These are phyloP conservation scores for Disparrhopalites patrizii DNA, from an alignment of 2,888 invertebrate species.

Conservation along the genomic window DNA sequence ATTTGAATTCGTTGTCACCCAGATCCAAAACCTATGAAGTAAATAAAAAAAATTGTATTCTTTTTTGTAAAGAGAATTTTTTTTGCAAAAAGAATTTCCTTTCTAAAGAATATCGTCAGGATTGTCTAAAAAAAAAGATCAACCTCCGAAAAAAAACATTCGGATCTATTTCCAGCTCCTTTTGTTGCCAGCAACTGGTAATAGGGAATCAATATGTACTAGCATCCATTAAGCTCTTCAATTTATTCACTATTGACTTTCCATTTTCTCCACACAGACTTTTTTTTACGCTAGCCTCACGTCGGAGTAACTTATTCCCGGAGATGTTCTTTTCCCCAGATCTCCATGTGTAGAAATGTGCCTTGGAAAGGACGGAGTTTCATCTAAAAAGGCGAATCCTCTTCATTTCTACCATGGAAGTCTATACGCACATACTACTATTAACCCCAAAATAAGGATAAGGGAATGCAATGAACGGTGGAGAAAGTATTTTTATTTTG, in stretches of 20 bases:
- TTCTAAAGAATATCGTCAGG: background rate
- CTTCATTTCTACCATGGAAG: too few relatives aligned
- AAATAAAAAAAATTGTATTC: constrained; percentile 9
- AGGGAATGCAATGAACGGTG: too few relatives aligned
- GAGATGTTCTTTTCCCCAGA: too few relatives aligned
- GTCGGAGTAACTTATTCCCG: too few relatives aligned
- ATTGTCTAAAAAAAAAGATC: background rate
- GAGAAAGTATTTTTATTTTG: too few relatives aligned
- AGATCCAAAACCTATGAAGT: constrained; percentile 59
- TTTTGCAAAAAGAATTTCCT: background rate
- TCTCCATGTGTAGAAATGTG: too few relatives aligned
- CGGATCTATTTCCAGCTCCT: background rate
- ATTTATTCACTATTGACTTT: constrained; percentile 11
- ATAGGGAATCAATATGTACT: constrained; percentile 1
- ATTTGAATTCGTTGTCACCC: constrained; percentile 70
- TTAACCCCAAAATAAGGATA: too few relatives aligned
- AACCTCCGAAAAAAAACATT: background rate
- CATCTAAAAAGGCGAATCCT: too few relatives aligned
- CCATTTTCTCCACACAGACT: background rate
- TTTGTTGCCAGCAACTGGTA: background rate
- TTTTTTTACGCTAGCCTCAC: too few relatives aligned
- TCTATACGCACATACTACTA: too few relatives aligned
- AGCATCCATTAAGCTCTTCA: background rate
- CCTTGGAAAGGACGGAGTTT: too few relatives aligned
- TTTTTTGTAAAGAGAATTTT: background rate